These are phyloP conservation scores for Zaprionus inermis DNA, from an alignment of 1,140 invertebrate genomes.

Conservation along the genomic window DNA sequence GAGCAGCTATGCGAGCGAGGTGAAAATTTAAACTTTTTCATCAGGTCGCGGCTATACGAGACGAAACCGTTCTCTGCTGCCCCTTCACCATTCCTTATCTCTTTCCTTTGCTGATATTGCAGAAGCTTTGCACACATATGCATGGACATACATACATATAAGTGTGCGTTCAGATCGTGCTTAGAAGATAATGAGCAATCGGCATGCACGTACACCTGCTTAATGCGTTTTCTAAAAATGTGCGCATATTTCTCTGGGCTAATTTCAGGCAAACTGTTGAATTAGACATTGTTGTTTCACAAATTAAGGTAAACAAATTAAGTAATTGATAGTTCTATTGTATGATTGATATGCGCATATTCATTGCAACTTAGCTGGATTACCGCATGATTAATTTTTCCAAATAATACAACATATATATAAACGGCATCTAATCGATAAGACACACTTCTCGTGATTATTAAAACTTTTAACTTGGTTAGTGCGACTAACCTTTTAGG, in stretches of 20 bases:
- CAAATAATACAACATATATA: conserved; percentile 5
- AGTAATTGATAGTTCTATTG: background rate
- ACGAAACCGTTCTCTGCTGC: conserved; percentile 16
- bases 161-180: background rate
- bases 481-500: conserved; percentile 18
- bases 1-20: conserved; percentile 29
- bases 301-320: conserved; percentile 10
- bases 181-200: conserved; percentile 7
- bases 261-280: conserved; percentile 14
- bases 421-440: conserved; percentile 22
- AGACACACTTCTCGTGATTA: conserved; percentile 12
- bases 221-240: background rate
- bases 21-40: conserved; percentile 66
- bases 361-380: background rate
- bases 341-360: background rate
- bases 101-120: conserved; percentile 23
- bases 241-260: background rate
- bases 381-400: background rate
- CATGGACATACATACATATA: background rate
- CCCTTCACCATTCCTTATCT: background rate
- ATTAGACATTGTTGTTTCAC: conserved; percentile 9
- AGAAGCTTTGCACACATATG: conserved; percentile 10
- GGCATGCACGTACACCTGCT: conserved; percentile 16
- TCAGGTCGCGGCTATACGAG: conserved; percentile 8
- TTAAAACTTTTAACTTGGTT: conserved; percentile 6